Evolutionary conservation across 2,113 vertebrate species (phyloP).

Genomic region (Paraplagusia blochii): DNA sequence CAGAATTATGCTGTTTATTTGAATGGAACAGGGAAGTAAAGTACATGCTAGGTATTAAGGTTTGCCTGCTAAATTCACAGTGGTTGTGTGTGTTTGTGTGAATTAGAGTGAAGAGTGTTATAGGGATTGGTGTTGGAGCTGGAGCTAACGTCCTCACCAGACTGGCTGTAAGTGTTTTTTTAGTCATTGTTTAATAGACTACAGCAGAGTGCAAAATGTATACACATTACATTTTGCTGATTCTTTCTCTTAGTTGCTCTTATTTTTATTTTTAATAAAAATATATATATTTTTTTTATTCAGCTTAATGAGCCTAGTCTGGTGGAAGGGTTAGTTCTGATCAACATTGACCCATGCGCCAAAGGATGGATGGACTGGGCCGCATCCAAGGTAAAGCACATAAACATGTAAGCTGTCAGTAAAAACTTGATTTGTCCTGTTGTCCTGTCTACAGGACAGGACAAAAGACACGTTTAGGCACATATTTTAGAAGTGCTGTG

Average conservation of each 20-base stretch:
- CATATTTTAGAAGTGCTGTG: background rate
- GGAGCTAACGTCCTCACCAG: conserved; percentile 87
- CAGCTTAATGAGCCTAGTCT: conserved; percentile 88
- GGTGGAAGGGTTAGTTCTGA: conserved; percentile 91
- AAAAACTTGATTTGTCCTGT: too few relatives aligned
- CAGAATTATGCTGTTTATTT: too few relatives aligned
- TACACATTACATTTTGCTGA: too few relatives aligned
- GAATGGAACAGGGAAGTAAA: too few relatives aligned
- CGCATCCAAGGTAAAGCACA: conserved; percentile 83
- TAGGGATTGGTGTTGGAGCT: conserved; percentile 79
- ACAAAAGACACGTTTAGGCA: too few relatives aligned
- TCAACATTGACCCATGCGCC: conserved; percentile 93
- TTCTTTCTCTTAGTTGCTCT: too few relatives aligned
- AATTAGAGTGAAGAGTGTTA: conserved; percentile 86
- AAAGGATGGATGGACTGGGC: conserved; percentile 99
- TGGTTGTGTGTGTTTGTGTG: background rate
- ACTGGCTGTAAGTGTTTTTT: conserved; percentile 83
- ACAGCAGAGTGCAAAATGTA: too few relatives aligned
- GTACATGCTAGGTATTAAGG: too few relatives aligned
- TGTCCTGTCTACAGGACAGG: too few relatives aligned
- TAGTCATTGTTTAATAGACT: too few relatives aligned
- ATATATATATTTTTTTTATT: conserved; percentile 9
- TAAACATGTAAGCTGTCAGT: background rate
- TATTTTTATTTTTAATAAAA: too few relatives aligned
- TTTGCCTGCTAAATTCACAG: background rate